A percentile compares a stretch with the other conserved stretches of the same genome.
These are phyloP conservation scores for Globodera ellingtonae DNA, from an alignment of 1,140 invertebrate genomes.

Conservation along the genomic window DNA sequence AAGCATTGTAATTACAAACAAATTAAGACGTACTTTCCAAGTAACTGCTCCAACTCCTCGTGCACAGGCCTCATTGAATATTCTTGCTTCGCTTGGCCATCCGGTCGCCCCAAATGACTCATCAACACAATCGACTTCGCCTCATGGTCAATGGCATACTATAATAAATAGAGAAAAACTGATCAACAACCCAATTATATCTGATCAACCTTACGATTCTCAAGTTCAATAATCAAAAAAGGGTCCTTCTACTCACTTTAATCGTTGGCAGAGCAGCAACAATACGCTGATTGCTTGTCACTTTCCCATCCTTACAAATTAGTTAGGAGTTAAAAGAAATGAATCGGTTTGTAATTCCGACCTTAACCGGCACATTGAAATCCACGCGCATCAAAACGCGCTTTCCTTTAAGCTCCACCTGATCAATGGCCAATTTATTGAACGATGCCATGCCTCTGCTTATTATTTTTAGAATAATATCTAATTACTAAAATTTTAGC, in stretches of 20 bases:
- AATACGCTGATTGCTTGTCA: conserved; percentile 96
- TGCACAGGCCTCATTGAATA: conserved; percentile 89
- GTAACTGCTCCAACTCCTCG: conserved; percentile 82
- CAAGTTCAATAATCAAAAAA: background rate
- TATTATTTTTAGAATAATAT: background rate
- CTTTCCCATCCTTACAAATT: conserved; percentile 90
- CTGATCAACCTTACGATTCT: background rate
- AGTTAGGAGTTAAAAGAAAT: background rate
- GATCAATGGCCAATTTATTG: conserved; percentile 69
- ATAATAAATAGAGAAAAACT: conserved; percentile 61
- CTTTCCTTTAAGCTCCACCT: conserved; percentile 69
- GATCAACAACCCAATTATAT: background rate
- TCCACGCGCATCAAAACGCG: conserved; percentile 76
- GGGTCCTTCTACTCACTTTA: conserved; percentile 41
- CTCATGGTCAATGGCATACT: conserved; percentile 88
- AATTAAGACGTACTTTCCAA: conserved; percentile 73
- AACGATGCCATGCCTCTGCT: conserved; percentile 27
- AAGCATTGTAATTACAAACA: background rate
- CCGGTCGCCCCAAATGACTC: conserved; percentile 94
- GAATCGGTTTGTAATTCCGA: background rate
- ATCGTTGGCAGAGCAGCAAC: conserved; percentile 91
- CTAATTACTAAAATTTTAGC: background rate
- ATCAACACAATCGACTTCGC: conserved; percentile 93
- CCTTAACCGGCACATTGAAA: conserved; percentile 90
- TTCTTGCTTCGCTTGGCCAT: conserved; percentile 81